Evolutionary conservation across 2,888 invertebrate species (phyloP).

Genomic region (Calliopum simillimum): DNA sequence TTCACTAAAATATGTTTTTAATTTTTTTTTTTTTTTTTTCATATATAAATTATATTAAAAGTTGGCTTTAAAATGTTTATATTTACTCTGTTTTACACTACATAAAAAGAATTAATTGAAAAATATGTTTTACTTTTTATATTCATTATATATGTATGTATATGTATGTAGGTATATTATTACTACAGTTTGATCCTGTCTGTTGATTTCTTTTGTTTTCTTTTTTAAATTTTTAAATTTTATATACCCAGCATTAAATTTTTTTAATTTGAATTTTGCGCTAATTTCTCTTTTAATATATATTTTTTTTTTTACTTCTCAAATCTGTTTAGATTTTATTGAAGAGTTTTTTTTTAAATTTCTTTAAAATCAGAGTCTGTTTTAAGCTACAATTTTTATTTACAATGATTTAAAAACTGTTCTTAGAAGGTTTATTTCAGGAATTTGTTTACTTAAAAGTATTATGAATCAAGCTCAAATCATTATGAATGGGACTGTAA

Average conservation of each 20-base stretch:
- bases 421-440: too few species aligned
- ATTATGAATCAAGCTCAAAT: too few species aligned
- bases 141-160: not conserved
- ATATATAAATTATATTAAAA: not conserved
- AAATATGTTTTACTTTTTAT: not conserved
- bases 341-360: not conserved
- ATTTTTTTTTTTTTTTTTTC: not conserved
- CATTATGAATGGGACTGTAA: too few species aligned
- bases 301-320: not conserved
- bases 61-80: not conserved
- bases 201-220: not conserved
- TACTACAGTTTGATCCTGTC: constrained; percentile 23
- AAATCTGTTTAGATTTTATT: not conserved
- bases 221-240: not conserved
- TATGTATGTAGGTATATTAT: not conserved
- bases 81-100: not conserved
- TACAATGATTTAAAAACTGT: too few species aligned
- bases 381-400: too few species aligned
- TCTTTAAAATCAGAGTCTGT: not conserved
- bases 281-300: not conserved
- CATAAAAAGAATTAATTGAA: constrained; percentile 19
- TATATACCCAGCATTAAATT: constrained; percentile 24
- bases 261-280: not conserved
- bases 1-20: not conserved
- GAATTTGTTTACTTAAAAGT: too few species aligned